Conservation (phyloP, 2,888 invertebrate species). For the Bedellia somnulentella region DNA sequence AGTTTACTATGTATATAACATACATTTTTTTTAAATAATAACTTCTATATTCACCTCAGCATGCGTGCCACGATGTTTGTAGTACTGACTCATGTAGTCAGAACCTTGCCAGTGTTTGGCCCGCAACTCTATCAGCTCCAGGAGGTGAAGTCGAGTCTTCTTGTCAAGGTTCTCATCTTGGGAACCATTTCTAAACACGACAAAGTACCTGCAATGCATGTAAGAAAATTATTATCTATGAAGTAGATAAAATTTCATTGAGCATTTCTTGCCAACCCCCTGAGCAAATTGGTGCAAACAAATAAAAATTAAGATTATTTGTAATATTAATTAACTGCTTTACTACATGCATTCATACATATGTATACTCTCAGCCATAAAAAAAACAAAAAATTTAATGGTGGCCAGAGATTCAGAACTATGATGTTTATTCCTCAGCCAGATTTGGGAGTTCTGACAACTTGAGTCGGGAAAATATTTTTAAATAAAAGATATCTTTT, state of each 20-base stretch:
- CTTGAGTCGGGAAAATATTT: no score
- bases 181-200: slow-evolving; percentile 85
- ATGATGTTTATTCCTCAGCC: no score
- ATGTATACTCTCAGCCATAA: not conserved
- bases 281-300: no score
- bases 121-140: slow-evolving; percentile 90
- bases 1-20: not conserved
- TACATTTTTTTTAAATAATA: not conserved
- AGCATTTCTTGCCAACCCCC: no score
- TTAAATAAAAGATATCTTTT: no score
- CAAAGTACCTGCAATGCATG: slow-evolving; percentile 73
- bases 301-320: no score
- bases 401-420: no score
- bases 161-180: slow-evolving; percentile 85
- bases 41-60: slow-evolving; percentile 60
- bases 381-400: not conserved
- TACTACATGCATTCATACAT: not conserved
- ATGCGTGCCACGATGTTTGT: slow-evolving; percentile 69
- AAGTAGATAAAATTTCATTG: no score
- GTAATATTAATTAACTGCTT: not conserved
- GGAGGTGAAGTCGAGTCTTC: slow-evolving; percentile 81
- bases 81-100: slow-evolving; percentile 83
- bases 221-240: no score
- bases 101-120: slow-evolving; percentile 89
- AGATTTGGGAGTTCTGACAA: no score